Percentiles rank a stretch among this genome's conserved stretches.
Conservation (phyloP, 1,140 invertebrate species). For the Onthophagus taurus region DNA sequence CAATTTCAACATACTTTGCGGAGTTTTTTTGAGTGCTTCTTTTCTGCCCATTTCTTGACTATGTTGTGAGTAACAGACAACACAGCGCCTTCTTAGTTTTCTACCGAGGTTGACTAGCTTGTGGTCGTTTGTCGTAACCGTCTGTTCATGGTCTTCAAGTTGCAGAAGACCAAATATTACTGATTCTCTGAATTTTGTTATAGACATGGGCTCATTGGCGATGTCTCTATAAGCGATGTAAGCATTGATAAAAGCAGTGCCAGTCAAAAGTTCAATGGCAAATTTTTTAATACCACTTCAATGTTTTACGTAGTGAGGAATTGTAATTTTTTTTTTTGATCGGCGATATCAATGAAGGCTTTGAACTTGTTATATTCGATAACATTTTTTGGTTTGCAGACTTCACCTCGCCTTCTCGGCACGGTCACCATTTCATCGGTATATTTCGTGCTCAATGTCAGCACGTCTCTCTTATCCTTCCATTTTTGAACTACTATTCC, state of each 20-base stretch:
- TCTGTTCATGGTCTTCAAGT: too few relatives aligned
- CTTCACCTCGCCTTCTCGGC: neutral
- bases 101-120: too few relatives aligned
- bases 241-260: neutral
- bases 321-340: neutral
- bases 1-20: too few relatives aligned
- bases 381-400: neutral
- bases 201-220: too few relatives aligned
- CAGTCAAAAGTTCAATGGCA: neutral
- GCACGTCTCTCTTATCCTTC: conserved; percentile 26
- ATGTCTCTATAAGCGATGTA: too few relatives aligned
- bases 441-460: conserved; percentile 21
- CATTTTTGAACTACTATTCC: conserved; percentile 21
- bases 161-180: too few relatives aligned
- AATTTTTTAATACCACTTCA: conserved; percentile 5
- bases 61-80: too few relatives aligned
- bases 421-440: conserved; percentile 14
- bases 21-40: too few relatives aligned
- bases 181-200: too few relatives aligned
- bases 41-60: too few relatives aligned
- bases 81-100: too few relatives aligned
- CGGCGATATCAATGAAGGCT: conserved; percentile 1
- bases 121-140: too few relatives aligned
- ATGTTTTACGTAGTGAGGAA: neutral
- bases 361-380: neutral